Evolutionary conservation across 2,113 vertebrate genomes (phyloP), one percentile per base, ranked within the genome.

Genomic region (Bettongia penicillata): DNA sequence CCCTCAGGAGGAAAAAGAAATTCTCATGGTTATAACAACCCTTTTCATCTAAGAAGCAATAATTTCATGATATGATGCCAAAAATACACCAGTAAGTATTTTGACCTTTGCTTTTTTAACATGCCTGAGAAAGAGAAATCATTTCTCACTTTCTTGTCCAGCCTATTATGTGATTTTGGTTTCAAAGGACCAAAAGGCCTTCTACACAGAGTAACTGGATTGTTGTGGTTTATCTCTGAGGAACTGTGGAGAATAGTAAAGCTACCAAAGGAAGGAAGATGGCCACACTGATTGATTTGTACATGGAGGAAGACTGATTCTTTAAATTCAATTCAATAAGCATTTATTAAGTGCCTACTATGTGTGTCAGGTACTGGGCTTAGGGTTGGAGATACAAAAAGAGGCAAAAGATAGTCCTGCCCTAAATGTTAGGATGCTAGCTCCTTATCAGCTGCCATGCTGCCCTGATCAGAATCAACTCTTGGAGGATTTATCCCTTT

Each of bases 1-100:
- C 94, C 92, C 53, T 94, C 94, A 93, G 55, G 6, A 7, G 19
- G 89, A 93, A 98, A 93, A 95, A 93, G 68, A 84, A 96, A 96
- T 90, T 96, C 93, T 94, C 91, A 61, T 26, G 96, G 94, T 0
- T 43, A n/a, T 12, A 12, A 84, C 5, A 55, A 89, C 57, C 91
- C 96, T 57, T 51, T 92, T 51, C 92, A 77, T 95, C 89, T 22
- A 37, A 68, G 51, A 95, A 55, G 53, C 3, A 91, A 91, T 14
- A 47, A 68, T 92, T 89, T 57, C 51, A 90, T 24, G 37, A 52
- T 50, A 92, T 52, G n/a, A 95, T 90, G 94, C 91, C 37, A 94
- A 90, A 92, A 23, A 94, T 4, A 95, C 19, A 61, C 12, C 0
- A 14, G 8, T 91, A 26, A 94, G 77, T 96, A 51, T 84, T 95